A percentile compares a stretch with the other conserved stretches of the same genome.
phyloP scores from a whole-genome alignment of 2,888 invertebrate genomes.

The Orgyia antiqua region DNA sequence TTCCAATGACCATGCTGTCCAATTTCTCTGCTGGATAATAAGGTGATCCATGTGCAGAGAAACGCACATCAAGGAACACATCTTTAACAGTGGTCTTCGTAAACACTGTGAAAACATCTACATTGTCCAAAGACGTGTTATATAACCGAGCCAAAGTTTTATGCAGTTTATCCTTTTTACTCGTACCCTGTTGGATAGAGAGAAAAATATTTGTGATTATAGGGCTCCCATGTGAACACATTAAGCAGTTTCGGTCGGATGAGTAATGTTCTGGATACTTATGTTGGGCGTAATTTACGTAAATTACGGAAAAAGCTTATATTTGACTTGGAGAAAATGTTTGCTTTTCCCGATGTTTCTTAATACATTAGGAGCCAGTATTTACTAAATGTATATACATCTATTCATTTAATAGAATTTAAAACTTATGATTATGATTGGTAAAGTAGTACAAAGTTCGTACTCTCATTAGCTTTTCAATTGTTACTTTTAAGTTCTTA shows the following conservation, averaged over 20 bases:
- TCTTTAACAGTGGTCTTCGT: constrained; percentile 80
- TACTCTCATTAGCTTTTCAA: too few relatives aligned
- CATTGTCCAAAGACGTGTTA: constrained; percentile 87
- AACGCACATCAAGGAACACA: constrained; percentile 89
- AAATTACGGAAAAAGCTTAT: neutral
- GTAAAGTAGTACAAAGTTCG: too few relatives aligned
- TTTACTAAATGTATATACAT: too few relatives aligned
- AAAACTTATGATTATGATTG: too few relatives aligned
- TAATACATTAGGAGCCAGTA: too few relatives aligned
- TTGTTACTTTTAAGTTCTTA: too few relatives aligned
- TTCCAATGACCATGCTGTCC: constrained; percentile 88
- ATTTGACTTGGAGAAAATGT: neutral
- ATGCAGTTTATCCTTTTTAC: constrained; percentile 85
- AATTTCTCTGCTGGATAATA: constrained; percentile 93
- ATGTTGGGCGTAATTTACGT: neutral
- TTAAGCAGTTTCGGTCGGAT: neutral
- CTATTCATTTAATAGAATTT: too few relatives aligned
- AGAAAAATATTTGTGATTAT: constrained; percentile 5
- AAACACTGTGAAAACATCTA: constrained; percentile 96
- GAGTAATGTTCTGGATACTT: constrained; percentile 4
- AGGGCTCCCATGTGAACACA: neutral
- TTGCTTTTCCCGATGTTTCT: neutral
- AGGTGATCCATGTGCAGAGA: constrained; percentile 95
- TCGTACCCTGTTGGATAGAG: constrained; percentile 70
- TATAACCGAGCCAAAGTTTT: constrained; percentile 79